A percentile compares a stretch with the other conserved stretches of the same genome.
These are phyloP conservation scores for Anagrus nilaparvatae DNA, from an alignment of 1,140 invertebrate species.

Conservation along the genomic window DNA sequence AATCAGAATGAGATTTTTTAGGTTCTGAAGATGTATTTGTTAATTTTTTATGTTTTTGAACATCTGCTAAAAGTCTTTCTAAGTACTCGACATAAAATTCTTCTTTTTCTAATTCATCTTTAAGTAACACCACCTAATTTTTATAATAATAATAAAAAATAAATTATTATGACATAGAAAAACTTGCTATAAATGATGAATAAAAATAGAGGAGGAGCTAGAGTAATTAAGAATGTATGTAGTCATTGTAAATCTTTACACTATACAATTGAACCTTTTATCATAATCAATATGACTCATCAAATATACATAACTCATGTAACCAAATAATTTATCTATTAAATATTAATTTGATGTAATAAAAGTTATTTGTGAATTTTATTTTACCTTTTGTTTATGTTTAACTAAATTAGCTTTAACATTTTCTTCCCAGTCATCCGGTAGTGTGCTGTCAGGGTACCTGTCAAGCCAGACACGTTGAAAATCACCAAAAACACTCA, in stretches of 20 bases:
- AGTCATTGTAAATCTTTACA: no score
- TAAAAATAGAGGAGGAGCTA: no score
- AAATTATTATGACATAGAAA: no score
- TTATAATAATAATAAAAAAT: constrained; percentile 1
- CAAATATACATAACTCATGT: no score
- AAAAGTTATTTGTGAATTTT: no score
- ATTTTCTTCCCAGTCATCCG: constrained; percentile 84
- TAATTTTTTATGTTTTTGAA: constrained; percentile 57
- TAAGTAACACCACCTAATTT: constrained; percentile 57
- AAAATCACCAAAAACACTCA: constrained; percentile 83
- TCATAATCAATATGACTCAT: no score
- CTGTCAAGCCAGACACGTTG: constrained; percentile 78
- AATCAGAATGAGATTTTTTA: constrained; percentile 21
- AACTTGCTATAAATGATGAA: no score
- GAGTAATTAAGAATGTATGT: no score
- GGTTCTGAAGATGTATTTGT: constrained; percentile 24
- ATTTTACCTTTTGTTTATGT: constrained; percentile 68
- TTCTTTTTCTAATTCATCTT: constrained; percentile 79
- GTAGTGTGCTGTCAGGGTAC: constrained; percentile 78
- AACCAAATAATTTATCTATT: no score
- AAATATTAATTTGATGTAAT: no score
- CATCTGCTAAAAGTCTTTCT: constrained; percentile 69
- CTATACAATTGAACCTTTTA: no score
- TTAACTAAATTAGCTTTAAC: constrained; percentile 76
- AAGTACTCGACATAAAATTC: constrained; percentile 84